Conservation (phyloP, 2,797 vertebrate genomes). For the Florisuga fusca region DNA sequence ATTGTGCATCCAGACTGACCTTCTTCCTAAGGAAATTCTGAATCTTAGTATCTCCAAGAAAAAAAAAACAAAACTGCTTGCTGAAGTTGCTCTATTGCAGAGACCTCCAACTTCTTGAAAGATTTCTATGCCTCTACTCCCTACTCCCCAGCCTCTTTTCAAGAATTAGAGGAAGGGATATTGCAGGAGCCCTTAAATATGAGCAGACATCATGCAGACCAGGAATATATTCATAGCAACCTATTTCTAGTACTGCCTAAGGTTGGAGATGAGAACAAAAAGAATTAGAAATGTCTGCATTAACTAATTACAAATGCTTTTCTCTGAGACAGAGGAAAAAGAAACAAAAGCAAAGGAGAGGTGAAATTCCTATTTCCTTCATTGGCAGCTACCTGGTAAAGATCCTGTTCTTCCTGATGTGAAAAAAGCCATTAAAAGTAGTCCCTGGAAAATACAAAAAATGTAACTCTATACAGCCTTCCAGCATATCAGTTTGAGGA, state of each 20-base stretch:
- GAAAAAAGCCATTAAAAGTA: background rate
- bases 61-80: background rate
- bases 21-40: background rate
- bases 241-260: constrained; percentile 65
- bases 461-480: background rate
- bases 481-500: background rate
- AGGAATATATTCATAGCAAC: constrained; percentile 40
- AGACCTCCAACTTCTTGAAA: background rate
- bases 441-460: background rate
- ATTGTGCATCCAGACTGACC: background rate
- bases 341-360: background rate
- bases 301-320: constrained; percentile 45
- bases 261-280: constrained; percentile 60
- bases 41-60: background rate
- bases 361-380: constrained; percentile 1
- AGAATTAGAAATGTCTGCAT: constrained; percentile 55
- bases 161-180: constrained; percentile 3
- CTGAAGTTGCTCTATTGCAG: background rate
- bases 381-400: background rate
- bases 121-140: background rate
- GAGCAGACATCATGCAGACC: constrained; percentile 38
- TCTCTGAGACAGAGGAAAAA: constrained; percentile 1
- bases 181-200: constrained; percentile 28
- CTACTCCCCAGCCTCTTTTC: background rate
- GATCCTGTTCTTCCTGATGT: background rate